Base-by-base conservation (phyloP, 2,888 invertebrate genomes). In the Adelognathus sp. region DNA sequence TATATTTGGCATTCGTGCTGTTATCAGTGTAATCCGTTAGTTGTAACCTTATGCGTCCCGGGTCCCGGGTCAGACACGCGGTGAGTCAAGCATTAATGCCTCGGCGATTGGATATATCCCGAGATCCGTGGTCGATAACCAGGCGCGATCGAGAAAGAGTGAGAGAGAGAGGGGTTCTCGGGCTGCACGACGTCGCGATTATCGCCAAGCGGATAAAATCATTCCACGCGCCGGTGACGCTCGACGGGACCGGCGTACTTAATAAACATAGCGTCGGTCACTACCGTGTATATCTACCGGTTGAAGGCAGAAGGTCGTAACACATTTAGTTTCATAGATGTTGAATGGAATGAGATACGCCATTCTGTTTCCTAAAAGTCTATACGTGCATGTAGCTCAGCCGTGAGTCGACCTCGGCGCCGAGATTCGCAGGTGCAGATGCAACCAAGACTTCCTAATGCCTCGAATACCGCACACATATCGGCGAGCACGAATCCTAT, bases 151-250 rank as follows among this genome's bases (percentile, higher is more conserved):
- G 54, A 50, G 33, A 54, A 21, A 67, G 64, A 66, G 66, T 70
- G 50, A 21, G 64, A 61, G 64, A 64, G 70, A 60, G 70, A 64
- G 33, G 54, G 64, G 58, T 29, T 44, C 58, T 64, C 36, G 50
- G 21, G 31, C 6, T 29, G 39, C 39, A 64, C 52, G 66, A 33
- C 54, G 66, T 36, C 29, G 46, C 46, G 64, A 64, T 71, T 74
- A 70, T 78, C 60, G 46, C 33, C 63, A 50, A 52, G 52, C 58
- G 54, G 56, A 78, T 78, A 73, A 78, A 66, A 63, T 74, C 69
- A 70, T 73, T 74, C 74, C 69, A 66, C 52, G 64, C 44, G 18
- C 54, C 60, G 50, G 52, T 70, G 78, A 70, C 52, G 52, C 58
- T 60, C 56, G 41, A 56, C 29, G 39, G 14, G 27, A 29, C 52